Evolutionary conservation across 1,140 invertebrate genomes (phyloP).

Genomic region (Dreissena polymorpha): DNA sequence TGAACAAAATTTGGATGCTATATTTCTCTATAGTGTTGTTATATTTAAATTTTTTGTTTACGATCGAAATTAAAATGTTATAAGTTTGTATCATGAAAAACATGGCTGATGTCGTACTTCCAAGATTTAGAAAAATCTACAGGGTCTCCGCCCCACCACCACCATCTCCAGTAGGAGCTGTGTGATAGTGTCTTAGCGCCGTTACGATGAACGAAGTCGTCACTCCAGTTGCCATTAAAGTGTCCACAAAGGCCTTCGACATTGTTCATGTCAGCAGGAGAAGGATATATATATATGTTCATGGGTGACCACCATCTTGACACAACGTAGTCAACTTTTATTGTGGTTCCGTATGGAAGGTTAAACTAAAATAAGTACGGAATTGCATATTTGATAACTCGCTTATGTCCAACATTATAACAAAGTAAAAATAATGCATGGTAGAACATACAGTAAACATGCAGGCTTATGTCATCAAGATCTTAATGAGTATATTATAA

Average conservation of each 20-base stretch:
- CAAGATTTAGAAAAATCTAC: not conserved
- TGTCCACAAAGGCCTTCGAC: not conserved
- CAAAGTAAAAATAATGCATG: no score
- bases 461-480: no score
- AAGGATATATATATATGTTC: slow-evolving; percentile 1
- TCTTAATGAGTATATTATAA: no score
- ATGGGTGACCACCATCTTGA: not conserved
- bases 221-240: slow-evolving; percentile 4
- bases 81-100: no score
- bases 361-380: not conserved
- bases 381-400: no score
- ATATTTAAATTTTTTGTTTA: no score
- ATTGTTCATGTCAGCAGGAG: not conserved
- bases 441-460: no score
- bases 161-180: not conserved
- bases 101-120: not conserved
- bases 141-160: not conserved
- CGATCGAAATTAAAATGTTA: no score
- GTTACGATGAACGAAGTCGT: not conserved
- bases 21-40: no score
- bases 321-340: not conserved
- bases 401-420: no score
- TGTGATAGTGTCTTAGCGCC: not conserved
- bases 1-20: no score
- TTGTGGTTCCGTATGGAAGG: not conserved